Conservation (phyloP, 2,113 vertebrate species). For the Zapus hudsonius region DNA sequence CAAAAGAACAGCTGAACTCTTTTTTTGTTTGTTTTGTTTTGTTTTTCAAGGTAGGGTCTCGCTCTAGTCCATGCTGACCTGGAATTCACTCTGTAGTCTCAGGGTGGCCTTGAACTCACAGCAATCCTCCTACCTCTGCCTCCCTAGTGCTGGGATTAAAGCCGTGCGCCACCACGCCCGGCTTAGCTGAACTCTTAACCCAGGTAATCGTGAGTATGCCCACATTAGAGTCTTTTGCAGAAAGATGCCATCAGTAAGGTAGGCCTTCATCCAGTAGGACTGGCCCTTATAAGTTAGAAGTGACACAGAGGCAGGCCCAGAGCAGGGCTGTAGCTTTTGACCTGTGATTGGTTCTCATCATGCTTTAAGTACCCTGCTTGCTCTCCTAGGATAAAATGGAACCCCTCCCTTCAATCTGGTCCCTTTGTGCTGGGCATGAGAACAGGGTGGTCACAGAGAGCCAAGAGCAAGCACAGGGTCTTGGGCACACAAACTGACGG, state of each 20-base stretch:
- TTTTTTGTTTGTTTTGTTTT: too few relatives aligned
- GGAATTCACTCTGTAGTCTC: too few relatives aligned
- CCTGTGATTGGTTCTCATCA: not conserved
- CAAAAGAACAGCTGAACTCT: not conserved
- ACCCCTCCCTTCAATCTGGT: not conserved
- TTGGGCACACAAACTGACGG: fast-evolving
- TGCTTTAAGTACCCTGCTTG: not conserved
- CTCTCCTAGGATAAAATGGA: not conserved
- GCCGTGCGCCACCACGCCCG: too few relatives aligned
- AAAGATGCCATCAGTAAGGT: fast-evolving
- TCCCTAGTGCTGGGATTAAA: too few relatives aligned
- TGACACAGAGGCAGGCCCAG: not conserved
- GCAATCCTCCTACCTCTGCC: too few relatives aligned
- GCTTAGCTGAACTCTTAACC: fast-evolving
- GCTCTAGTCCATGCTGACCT: too few relatives aligned
- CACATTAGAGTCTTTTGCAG: not conserved
- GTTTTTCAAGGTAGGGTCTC: too few relatives aligned
- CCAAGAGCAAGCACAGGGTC: fast-evolving
- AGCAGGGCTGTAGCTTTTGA: not conserved
- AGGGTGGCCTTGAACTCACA: too few relatives aligned
- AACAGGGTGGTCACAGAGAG: not conserved
- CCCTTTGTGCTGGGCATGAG: fast-evolving
- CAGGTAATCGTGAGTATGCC: fast-evolving
- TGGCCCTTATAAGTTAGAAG: not conserved
- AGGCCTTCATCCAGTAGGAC: fast-evolving